Base-by-base conservation (phyloP, 2,113 vertebrate species). In the Porphyrio hochstetteri region DNA sequence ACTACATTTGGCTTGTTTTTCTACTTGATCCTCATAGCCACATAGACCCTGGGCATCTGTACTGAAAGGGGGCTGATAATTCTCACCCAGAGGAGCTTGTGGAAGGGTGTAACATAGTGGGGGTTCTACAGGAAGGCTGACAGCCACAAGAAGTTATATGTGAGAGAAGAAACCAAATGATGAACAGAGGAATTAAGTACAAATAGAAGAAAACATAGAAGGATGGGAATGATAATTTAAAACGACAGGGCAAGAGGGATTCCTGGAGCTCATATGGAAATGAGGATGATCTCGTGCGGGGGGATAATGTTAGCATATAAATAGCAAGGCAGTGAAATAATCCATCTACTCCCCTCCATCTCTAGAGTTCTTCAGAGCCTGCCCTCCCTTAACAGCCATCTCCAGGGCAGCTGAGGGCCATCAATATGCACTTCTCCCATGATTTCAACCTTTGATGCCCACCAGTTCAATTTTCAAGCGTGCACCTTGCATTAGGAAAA, bases 251-350 rank as follows among this genome's bases (percentile, higher is more conserved):
- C 59, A 84, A 91, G 52, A 93, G 84, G 76, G 90, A 86, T 88
- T 94, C 75, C 90, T 86, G 90, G 71, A 90, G 91, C 53, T 92
- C 28, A 16, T 76, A 85, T 76, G 94, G 93, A 95, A 97, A 96
- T 94, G 74, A 94, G 70, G 69, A 91, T 57, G 71, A 68, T 31
- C 56, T 93, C 92, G 13, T 29, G 94, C 93, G 93, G 95, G 55
- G 93, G 71, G 35, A 31, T 82, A 70, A 40, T 38, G 70, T 74
- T 56, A 74, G 85, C 68, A 63, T n/a, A 88, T 56, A 90, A 96
- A 92, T 60, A 88, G 88, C 85, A 90, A 78, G 36, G 52, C 70
- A 86, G 40, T 56, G 71, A 77, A 92, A 94, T 78, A 77, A 93
- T 95, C 85, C 55, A 31, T 90, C 79, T 77, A 53, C 44, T 74